Evolutionary conservation across 2,888 invertebrate species (phyloP).

Genomic region (Phyllotreta striolata): DNA sequence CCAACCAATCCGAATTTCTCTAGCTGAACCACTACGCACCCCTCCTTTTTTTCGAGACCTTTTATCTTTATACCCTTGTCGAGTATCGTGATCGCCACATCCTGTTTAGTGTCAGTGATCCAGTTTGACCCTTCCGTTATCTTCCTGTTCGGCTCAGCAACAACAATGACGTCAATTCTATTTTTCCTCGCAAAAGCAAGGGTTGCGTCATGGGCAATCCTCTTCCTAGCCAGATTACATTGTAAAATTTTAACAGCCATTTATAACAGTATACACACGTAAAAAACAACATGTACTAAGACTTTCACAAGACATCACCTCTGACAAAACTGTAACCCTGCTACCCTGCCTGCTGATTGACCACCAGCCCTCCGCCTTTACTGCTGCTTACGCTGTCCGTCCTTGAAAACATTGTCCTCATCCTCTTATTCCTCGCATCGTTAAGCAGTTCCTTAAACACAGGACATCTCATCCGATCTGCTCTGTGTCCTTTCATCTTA

Average conservation of each 20-base stretch:
- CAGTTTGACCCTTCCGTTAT: background rate
- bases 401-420: background rate
- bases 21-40: too few species aligned
- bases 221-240: slow-evolving; percentile 3
- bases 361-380: too few species aligned
- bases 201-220: slow-evolving; percentile 23
- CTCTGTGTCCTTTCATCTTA: slow-evolving; percentile 10
- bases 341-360: too few species aligned
- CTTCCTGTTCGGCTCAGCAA: slow-evolving; percentile 24
- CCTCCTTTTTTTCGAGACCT: background rate
- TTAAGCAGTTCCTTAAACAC: slow-evolving; percentile 11
- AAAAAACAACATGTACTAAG: too few species aligned
- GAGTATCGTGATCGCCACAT: slow-evolving; percentile 7
- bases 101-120: slow-evolving; percentile 5
- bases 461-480: slow-evolving; percentile 18
- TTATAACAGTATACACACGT: too few species aligned
- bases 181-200: slow-evolving; percentile 15
- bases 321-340: too few species aligned
- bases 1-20: background rate
- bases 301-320: too few species aligned
- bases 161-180: slow-evolving; percentile 16
- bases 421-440: slow-evolving; percentile 1
- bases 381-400: too few species aligned
- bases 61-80: slow-evolving; percentile 4
- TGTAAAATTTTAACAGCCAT: too few species aligned